A percentile compares a stretch with the other conserved stretches of the same genome.
Conservation (phyloP, 1,140 invertebrate genomes). For the Formica exsecta region DNA sequence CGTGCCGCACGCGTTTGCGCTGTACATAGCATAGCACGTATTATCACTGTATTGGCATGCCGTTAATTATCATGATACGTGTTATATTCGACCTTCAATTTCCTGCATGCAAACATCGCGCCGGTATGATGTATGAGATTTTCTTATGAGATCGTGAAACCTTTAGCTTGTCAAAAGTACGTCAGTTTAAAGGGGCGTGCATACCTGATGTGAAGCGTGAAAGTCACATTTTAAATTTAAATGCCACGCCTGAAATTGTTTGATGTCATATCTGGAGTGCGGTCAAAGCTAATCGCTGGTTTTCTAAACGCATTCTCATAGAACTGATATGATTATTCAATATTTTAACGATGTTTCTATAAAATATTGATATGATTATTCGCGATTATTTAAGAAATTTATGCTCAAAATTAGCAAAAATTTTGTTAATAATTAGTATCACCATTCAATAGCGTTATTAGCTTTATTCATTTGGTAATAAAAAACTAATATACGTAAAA, state of each 20-base stretch:
- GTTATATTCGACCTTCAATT: constrained; percentile 49
- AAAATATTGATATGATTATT: neutral
- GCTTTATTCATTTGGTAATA: neutral
- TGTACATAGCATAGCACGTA: constrained; percentile 4
- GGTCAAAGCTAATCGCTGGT: neutral
- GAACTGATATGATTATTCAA: neutral
- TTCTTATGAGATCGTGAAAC: neutral
- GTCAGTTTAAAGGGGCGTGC: neutral
- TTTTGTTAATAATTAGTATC: no score
- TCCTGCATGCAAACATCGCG: constrained; percentile 26
- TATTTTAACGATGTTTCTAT: neutral
- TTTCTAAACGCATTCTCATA: neutral
- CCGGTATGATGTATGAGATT: neutral
- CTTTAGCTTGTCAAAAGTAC: constrained; percentile 8
- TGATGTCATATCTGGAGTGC: neutral
- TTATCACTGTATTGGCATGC: constrained; percentile 38
- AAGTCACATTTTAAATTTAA: constrained; percentile 59
- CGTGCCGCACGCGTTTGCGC: neutral
- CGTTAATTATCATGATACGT: constrained; percentile 58
- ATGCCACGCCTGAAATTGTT: constrained; percentile 25
- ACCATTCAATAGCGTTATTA: no score
- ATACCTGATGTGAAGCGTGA: constrained; percentile 34
- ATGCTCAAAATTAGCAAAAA: no score
- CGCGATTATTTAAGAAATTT: no score
- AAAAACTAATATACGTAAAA: neutral